phyloP scores from a whole-genome alignment of 1,140 invertebrate species.

The Zaprionus kolodkinae region DNA sequence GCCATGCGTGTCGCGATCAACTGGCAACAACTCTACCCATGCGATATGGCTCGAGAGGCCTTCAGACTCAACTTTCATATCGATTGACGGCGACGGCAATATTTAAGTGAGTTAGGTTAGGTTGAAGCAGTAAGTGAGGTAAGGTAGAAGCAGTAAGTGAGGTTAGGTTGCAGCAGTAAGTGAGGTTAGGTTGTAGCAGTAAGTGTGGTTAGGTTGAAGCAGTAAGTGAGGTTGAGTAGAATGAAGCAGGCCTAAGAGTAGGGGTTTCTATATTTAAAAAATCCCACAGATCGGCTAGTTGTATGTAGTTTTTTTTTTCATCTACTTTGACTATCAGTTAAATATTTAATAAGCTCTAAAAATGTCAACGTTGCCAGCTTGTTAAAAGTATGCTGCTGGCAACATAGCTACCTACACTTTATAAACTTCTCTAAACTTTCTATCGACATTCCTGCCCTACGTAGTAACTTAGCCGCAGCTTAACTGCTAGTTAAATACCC shows the following conservation, averaged over 20 bases:
- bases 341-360: neutral
- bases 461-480: neutral
- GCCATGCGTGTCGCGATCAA: conserved; percentile 37
- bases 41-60: neutral
- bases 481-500: neutral
- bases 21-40: neutral
- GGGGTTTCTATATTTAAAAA: neutral
- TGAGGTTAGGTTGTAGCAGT: neutral
- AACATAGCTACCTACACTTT: neutral
- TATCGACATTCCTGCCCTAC: too few relatives aligned
- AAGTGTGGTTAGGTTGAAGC: too few relatives aligned
- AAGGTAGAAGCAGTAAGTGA: too few relatives aligned
- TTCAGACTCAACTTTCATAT: conserved; percentile 8
- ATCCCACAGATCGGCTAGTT: too few relatives aligned
- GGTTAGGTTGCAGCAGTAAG: too few relatives aligned
- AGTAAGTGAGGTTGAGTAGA: too few relatives aligned
- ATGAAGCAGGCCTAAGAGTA: neutral
- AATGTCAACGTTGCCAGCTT: neutral
- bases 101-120: neutral
- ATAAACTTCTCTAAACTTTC: neutral
- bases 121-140: neutral
- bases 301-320: too few relatives aligned
- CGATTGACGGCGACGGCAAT: neutral
- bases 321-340: neutral
- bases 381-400: neutral